phyloP scores from a whole-genome alignment of 2,888 invertebrate genomes.

The Mythimna pallens region DNA sequence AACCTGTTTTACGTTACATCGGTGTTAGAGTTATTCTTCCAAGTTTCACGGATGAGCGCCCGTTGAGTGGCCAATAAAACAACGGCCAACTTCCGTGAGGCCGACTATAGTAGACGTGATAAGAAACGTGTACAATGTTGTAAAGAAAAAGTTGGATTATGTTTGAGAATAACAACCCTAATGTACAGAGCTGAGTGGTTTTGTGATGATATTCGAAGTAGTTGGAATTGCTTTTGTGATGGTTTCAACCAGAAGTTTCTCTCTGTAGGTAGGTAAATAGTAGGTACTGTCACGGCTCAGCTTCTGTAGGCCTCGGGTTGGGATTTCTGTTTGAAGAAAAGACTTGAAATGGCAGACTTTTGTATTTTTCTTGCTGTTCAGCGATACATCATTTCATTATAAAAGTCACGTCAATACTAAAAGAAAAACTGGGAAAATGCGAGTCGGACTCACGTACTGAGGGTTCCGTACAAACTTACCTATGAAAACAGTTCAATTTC shows the following conservation, averaged over 20 bases:
- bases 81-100: slow-evolving; percentile 55
- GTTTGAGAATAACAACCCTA: slow-evolving; percentile 49
- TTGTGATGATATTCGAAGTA: slow-evolving; percentile 36
- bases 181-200: slow-evolving; percentile 33
- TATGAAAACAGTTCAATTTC: too few relatives aligned
- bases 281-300: too few relatives aligned
- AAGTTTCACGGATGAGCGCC: slow-evolving; percentile 59
- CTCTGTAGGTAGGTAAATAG: neutral
- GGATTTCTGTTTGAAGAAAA: too few relatives aligned
- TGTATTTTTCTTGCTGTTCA: too few relatives aligned
- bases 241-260: neutral
- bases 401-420: too few relatives aligned
- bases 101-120: slow-evolving; percentile 48
- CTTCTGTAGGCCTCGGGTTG: too few relatives aligned
- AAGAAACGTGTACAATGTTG: slow-evolving; percentile 57
- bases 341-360: too few relatives aligned
- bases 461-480: too few relatives aligned
- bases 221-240: slow-evolving; percentile 33
- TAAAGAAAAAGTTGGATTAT: slow-evolving; percentile 61
- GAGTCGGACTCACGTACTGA: too few relatives aligned
- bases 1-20: slow-evolving; percentile 42
- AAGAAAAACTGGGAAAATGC: too few relatives aligned
- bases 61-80: slow-evolving; percentile 62
- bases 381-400: too few relatives aligned
- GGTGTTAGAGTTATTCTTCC: slow-evolving; percentile 52